Conservation (phyloP, 1,140 invertebrate genomes). For the Bombus difficillimus region DNA sequence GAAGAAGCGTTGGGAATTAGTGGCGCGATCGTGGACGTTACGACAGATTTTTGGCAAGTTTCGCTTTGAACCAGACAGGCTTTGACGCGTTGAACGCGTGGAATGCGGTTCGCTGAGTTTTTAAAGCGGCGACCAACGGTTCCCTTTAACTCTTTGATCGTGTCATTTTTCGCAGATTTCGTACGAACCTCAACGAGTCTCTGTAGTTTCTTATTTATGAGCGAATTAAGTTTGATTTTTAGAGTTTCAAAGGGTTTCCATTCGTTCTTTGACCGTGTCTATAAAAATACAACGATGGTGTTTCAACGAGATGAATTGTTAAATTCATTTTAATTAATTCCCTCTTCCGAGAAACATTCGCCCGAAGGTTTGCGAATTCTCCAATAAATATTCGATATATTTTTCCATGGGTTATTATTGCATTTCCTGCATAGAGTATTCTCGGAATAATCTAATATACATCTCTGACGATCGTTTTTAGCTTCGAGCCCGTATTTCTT, state of each 20-base stretch:
- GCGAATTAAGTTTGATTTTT: neutral
- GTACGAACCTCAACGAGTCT: neutral
- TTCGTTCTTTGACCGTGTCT: neutral
- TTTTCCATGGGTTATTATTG: no score
- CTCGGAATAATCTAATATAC: no score
- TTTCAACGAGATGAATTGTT: no score
- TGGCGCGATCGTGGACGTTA: neutral
- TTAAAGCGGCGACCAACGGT: neutral
- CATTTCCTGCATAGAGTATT: no score
- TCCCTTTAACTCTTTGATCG: neutral
- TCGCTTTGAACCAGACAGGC: neutral
- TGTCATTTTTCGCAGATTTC: neutral
- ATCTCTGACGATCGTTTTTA: no score
- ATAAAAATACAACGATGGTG: no score
- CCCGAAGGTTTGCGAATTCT: no score
- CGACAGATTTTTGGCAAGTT: neutral
- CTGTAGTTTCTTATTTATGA: neutral
- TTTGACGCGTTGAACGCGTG: neutral
- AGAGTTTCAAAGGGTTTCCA: neutral
- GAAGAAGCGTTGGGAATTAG: no score
- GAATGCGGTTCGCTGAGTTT: neutral
- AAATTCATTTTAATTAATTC: no score
- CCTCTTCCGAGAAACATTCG: no score
- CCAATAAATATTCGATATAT: no score
- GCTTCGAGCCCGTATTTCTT: no score